A percentile compares a stretch with the other conserved stretches of the same genome.
Conservation (phyloP, 2,113 vertebrate genomes). For the Hippocampus zosterae region DNA sequence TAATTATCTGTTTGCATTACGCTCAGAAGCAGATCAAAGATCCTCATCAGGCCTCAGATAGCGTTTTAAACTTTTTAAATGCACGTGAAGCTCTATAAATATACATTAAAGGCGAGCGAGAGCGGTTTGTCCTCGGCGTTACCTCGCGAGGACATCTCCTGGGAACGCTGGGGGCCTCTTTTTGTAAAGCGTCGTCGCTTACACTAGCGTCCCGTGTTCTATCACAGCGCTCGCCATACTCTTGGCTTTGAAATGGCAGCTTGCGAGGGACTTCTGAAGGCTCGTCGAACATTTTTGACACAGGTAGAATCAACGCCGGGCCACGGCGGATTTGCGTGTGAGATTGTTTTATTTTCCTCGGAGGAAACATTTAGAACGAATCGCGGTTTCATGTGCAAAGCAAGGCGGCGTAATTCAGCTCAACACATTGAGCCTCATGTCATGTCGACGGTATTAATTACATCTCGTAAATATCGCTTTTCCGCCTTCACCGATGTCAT, state of each 20-base stretch:
- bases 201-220: slow-evolving; percentile 55
- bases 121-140: slow-evolving; percentile 61
- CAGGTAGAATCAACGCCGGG: slow-evolving; percentile 55
- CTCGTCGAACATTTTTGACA: slow-evolving; percentile 61
- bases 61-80: slow-evolving; percentile 61
- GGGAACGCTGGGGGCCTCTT: slow-evolving; percentile 62
- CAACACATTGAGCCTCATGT: slow-evolving; percentile 2
- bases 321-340: slow-evolving; percentile 29
- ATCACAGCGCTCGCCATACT: slow-evolving; percentile 64
- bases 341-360: slow-evolving; percentile 19
- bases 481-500: neutral
- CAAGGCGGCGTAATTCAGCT: neutral
- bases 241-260: slow-evolving; percentile 63
- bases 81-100: slow-evolving; percentile 60
- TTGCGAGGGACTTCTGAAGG: slow-evolving; percentile 57
- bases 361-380: slow-evolving; percentile 47
- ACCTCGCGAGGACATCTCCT: slow-evolving; percentile 65
- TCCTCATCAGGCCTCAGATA: slow-evolving; percentile 47
- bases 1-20: slow-evolving; percentile 63
- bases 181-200: slow-evolving; percentile 63
- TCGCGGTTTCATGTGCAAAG: neutral
- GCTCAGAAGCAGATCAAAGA: slow-evolving; percentile 54
- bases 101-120: slow-evolving; percentile 50
- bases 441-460: slow-evolving; percentile 2
- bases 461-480: slow-evolving; percentile 8